Percentiles rank a stretch among this genome's conserved stretches.
Conservation (phyloP, 1,140 invertebrate genomes). For the Camponotus pennsylvanicus region DNA sequence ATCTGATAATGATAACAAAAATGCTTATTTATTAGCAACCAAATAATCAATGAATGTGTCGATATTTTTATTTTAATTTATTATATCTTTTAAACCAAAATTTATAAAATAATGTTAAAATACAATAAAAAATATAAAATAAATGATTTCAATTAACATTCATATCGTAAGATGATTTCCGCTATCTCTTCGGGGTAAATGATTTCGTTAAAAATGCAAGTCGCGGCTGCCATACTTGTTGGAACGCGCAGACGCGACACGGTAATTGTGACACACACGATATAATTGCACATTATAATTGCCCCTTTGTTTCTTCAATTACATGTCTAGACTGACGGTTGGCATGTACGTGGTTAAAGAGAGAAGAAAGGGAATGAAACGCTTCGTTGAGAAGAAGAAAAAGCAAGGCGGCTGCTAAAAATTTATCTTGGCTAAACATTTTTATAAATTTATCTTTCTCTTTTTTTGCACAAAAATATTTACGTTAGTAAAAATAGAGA, state of each 20-base stretch:
- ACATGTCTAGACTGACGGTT: slow-evolving; percentile 76
- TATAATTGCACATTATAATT: slow-evolving; percentile 74
- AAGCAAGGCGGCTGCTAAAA: slow-evolving; percentile 24
- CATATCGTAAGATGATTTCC: background rate
- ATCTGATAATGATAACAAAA: background rate
- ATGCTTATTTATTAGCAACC: background rate
- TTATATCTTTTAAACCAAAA: background rate
- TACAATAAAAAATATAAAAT: background rate
- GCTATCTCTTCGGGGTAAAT: slow-evolving; percentile 37
- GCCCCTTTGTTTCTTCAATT: slow-evolving; percentile 84
- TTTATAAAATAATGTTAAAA: slow-evolving; percentile 20
- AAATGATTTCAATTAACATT: background rate
- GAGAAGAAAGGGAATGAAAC: slow-evolving; percentile 8
- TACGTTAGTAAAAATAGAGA: background rate
- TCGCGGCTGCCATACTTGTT: slow-evolving; percentile 67
- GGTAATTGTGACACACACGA: slow-evolving; percentile 75
- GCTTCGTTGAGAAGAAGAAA: slow-evolving; percentile 31
- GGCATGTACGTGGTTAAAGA: slow-evolving; percentile 18
- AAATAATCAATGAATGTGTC: background rate
- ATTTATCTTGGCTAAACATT: slow-evolving; percentile 70
- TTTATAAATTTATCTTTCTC: slow-evolving; percentile 77
- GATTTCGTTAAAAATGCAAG: slow-evolving; percentile 78
- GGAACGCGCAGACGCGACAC: slow-evolving; percentile 53
- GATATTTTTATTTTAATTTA: background rate
- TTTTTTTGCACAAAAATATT: background rate